Evolutionary conservation across 1,140 invertebrate species (phyloP).

Genomic region (Micrasema minimum): DNA sequence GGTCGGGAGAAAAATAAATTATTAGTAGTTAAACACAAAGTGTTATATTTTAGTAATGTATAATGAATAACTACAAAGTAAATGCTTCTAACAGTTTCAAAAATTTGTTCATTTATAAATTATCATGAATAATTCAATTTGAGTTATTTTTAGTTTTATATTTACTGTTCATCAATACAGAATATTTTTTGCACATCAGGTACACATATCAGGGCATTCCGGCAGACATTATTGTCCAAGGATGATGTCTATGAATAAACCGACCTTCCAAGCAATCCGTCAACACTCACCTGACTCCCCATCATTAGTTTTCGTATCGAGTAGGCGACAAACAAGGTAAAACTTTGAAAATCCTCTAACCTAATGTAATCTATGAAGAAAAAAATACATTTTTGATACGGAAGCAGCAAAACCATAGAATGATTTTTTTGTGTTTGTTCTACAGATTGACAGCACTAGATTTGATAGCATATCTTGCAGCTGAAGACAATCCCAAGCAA

Average conservation of each 20-base stretch:
- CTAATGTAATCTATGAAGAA: background rate
- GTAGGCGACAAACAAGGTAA: conserved; percentile 90
- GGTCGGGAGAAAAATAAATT: too few species aligned
- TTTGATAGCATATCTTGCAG: conserved; percentile 92
- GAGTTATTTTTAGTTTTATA: too few species aligned
- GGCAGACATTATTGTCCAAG: conserved; percentile 99
- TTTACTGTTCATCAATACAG: too few species aligned
- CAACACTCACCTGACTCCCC: conserved; percentile 93
- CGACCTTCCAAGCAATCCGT: conserved; percentile 95
- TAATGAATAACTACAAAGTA: too few species aligned
- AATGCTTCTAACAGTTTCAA: too few species aligned
- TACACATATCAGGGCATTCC: conserved; percentile 84
- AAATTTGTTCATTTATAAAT: too few species aligned
- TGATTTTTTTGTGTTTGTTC: conserved; percentile 1
- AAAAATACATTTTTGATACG: background rate
- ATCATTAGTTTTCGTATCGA: conserved; percentile 95
- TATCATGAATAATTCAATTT: too few species aligned
- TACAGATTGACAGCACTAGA: conserved; percentile 94
- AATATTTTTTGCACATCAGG: conserved; percentile 53
- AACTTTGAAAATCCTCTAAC: background rate
- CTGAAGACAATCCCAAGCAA: conserved; percentile 93
- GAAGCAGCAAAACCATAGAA: background rate
- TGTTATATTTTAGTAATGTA: too few species aligned
- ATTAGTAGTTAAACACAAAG: too few species aligned
- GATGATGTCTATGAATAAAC: conserved; percentile 99